Percentiles rank a stretch among this genome's conserved stretches.
Evolutionary conservation across 2,113 vertebrate species (phyloP).

Genomic region (Ictidomys tridecemlineatus): DNA sequence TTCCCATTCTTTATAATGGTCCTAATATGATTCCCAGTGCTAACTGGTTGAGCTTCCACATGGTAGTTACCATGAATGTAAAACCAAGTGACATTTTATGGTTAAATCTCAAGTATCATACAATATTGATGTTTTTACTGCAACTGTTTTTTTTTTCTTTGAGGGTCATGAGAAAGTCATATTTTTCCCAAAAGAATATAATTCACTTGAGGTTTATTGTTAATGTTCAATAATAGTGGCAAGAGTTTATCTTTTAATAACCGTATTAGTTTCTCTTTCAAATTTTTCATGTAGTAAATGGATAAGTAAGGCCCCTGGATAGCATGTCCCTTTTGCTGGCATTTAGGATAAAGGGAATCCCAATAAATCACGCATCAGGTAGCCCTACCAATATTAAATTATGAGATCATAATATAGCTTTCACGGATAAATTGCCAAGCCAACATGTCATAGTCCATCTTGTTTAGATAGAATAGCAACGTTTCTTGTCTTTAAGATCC

Average conservation of each 20-base stretch:
- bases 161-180: constrained; percentile 48
- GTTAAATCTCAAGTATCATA: neutral
- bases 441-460: neutral
- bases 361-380: constrained; percentile 35
- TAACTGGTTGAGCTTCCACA: neutral
- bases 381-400: constrained; percentile 40
- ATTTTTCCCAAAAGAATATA: neutral
- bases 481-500: neutral
- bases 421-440: constrained; percentile 55
- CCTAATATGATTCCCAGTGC: neutral
- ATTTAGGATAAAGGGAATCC: constrained; percentile 74
- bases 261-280: constrained; percentile 15
- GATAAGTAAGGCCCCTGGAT: constrained; percentile 5
- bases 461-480: neutral
- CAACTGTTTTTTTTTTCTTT: neutral
- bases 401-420: constrained; percentile 41
- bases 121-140: neutral
- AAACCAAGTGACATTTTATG: neutral
- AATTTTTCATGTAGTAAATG: constrained; percentile 4
- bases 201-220: constrained; percentile 17
- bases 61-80: neutral
- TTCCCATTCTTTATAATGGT: neutral
- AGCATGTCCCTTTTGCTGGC: constrained; percentile 56
- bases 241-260: constrained; percentile 23
- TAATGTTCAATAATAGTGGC: neutral